Evolutionary conservation across 2,888 invertebrate genomes (phyloP), one percentile per base, ranked within the genome.

Genomic region (Apocheima hispidaria): DNA sequence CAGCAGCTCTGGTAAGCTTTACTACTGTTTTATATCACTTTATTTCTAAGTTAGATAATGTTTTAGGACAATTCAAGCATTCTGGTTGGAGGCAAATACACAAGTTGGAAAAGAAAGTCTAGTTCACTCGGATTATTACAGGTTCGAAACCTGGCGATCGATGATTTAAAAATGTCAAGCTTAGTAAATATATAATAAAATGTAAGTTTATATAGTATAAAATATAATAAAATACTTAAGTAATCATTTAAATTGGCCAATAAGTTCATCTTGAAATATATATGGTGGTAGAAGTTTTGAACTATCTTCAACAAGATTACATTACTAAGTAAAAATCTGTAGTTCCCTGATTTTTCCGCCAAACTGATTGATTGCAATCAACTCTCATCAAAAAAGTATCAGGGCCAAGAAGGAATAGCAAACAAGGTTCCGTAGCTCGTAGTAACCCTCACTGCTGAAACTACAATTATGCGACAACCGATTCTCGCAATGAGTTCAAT

Each of bases 1-100:
- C 60, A 96, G 96, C 82, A 96, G 96, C 84, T 96, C 96, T 75
- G 95, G 94, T 94, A 72, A 77, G 71, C 3, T 0, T 20, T 12
- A n/a, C 28, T 30, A 46, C 12, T 23, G 2, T 3, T 6, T 26
- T n/a, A n/a, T 14, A 5, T 12, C 1, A 18, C 0, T 2, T 9
- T 4, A 14, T n/a, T 35, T 14, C 12, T 2, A 6, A 18, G 12
- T 6, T 16, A 2, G 16, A 18, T 9, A 40, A 5, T 20, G 10
- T 10, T 40, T 4, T 40, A 4, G 20, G 3, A 10, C 1, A 30
- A 2, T 28, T 9, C 30, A 9, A 10, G 2, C 10, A 10, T 2
- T 30, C 10, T 30, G 26, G 9, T 7, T 26, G 26, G 4, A 36
- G 6, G 6, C n/a, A 16, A n/a, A 1, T 7, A 36, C 16, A 7